Evolutionary conservation across 2,888 invertebrate genomes (phyloP).

Genomic region (Coecobrya sp.): DNA sequence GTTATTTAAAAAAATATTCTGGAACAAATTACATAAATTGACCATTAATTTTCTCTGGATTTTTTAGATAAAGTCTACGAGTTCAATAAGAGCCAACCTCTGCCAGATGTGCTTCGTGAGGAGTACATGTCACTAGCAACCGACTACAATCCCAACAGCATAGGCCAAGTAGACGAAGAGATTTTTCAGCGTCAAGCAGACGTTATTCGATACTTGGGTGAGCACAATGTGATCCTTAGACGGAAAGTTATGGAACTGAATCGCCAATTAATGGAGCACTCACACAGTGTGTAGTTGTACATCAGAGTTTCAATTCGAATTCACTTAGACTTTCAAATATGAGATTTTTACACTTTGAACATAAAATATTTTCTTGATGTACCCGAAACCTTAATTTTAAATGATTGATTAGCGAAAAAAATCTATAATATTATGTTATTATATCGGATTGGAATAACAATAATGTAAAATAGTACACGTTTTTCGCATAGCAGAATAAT

Average conservation of each 20-base stretch:
- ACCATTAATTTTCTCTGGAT: no score
- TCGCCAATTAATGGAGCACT: slow-evolving; percentile 88
- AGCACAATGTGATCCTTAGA: slow-evolving; percentile 91
- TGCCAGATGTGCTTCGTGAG: slow-evolving; percentile 91
- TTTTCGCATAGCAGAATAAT: background rate
- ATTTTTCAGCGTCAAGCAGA: slow-evolving; percentile 92
- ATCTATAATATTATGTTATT: no score
- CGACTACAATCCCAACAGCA: slow-evolving; percentile 87
- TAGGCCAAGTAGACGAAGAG: slow-evolving; percentile 89
- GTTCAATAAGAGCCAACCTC: slow-evolving; percentile 90
- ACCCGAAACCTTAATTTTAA: no score
- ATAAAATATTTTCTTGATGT: no score
- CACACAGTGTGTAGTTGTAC: slow-evolving; percentile 50
- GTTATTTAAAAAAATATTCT: no score
- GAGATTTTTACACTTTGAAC: background rate
- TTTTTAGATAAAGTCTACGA: slow-evolving; percentile 90
- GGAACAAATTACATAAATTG: no score
- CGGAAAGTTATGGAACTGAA: slow-evolving; percentile 91
- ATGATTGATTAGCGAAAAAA: no score
- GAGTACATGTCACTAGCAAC: slow-evolving; percentile 89
- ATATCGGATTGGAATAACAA: background rate
- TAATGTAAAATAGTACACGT: background rate
- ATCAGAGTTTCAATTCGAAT: no score
- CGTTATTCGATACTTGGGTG: slow-evolving; percentile 91
- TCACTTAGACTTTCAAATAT: background rate